Conservation (phyloP, 1,140 invertebrate genomes). For the Drosophila miranda region DNA sequence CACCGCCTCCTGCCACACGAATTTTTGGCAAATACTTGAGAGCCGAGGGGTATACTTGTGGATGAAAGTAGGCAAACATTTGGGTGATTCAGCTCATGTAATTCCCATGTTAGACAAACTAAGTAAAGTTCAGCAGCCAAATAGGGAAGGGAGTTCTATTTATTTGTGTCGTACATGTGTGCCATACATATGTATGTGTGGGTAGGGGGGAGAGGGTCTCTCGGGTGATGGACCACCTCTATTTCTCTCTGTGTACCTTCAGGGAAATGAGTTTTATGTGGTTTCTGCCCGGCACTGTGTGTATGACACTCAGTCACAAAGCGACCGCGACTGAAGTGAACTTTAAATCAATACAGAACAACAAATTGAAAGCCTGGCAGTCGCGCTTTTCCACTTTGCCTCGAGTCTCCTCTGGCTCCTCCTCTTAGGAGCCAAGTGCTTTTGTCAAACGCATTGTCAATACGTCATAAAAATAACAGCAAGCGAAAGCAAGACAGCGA, state of each 20-base stretch:
- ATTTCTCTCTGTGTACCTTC: conserved; percentile 38
- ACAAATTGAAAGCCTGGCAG: conserved; percentile 36
- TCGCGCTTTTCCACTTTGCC: conserved; percentile 23
- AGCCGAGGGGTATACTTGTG: conserved; percentile 15
- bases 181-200: neutral
- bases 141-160: conserved; percentile 25
- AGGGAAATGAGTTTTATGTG: conserved; percentile 68
- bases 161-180: conserved; percentile 23
- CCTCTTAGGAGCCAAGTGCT: conserved; percentile 50
- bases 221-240: neutral
- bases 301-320: conserved; percentile 43
- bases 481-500: conserved; percentile 11
- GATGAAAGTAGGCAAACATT: conserved; percentile 33
- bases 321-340: conserved; percentile 57
- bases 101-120: conserved; percentile 47
- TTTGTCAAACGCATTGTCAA: conserved; percentile 78
- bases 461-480: conserved; percentile 54
- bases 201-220: conserved; percentile 1
- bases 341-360: conserved; percentile 76
- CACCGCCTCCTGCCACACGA: conserved; percentile 8
- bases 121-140: conserved; percentile 38
- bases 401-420: neutral
- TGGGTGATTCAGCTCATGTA: conserved; percentile 9
- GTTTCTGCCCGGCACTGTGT: conserved; percentile 22
- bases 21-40: conserved; percentile 25